These are phyloP conservation scores for Pomacea maculata DNA, from an alignment of 1,140 invertebrate genomes.

Conservation along the genomic window DNA sequence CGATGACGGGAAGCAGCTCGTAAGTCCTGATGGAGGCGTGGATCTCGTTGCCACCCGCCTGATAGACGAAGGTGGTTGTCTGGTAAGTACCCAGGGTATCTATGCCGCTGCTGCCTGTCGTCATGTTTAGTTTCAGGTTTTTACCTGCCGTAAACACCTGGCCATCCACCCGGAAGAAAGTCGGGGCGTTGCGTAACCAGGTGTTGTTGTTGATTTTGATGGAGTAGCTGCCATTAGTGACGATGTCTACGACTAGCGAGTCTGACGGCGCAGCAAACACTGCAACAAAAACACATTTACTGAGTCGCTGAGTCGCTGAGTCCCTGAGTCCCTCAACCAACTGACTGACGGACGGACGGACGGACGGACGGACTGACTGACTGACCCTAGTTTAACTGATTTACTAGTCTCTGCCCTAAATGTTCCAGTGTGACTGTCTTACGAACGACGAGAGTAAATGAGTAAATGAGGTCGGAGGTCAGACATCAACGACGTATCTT, in stretches of 20 bases:
- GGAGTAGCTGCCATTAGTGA: slow-evolving; percentile 28
- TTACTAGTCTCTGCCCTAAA: too few species aligned
- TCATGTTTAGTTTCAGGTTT: slow-evolving; percentile 18
- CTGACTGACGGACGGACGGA: too few species aligned
- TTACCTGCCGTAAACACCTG: slow-evolving; percentile 24
- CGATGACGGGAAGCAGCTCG: background rate
- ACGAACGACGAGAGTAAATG: too few species aligned
- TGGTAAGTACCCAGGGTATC: slow-evolving; percentile 30
- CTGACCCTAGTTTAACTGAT: too few species aligned
- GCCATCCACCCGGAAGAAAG: slow-evolving; percentile 33
- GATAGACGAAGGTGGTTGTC: slow-evolving; percentile 15
- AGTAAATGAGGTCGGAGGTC: too few species aligned
- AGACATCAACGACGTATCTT: too few species aligned
- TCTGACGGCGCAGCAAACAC: too few species aligned
- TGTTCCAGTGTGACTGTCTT: too few species aligned
- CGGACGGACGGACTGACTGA: too few species aligned
- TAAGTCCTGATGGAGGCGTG: slow-evolving; percentile 28
- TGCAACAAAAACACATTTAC: too few species aligned
- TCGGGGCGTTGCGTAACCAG: slow-evolving; percentile 35
- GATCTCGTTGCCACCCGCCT: slow-evolving; percentile 12
- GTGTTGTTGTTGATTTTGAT: slow-evolving; percentile 25
- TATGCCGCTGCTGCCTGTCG: slow-evolving; percentile 9
- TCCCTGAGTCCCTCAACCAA: too few species aligned
- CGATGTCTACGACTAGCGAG: background rate
- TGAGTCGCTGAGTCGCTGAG: too few species aligned